Percentiles rank a stretch among this genome's conserved stretches.
These are phyloP conservation scores for Dissostichus mawsoni DNA, from an alignment of 2,113 vertebrate genomes.

Conservation along the genomic window DNA sequence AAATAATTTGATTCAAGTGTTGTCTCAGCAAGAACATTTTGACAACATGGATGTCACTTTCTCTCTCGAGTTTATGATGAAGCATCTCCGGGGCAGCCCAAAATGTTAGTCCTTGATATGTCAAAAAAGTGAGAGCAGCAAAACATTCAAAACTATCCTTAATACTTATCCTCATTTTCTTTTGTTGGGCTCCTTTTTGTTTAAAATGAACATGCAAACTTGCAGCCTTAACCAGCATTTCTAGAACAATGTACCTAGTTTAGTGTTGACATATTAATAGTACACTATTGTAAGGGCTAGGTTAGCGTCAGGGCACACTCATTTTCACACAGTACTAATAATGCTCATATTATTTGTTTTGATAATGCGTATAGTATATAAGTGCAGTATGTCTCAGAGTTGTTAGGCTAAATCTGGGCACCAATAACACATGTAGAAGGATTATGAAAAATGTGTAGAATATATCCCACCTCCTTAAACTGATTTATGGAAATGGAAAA, in stretches of 20 bases:
- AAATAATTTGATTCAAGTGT: constrained; percentile 53
- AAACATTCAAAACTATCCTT: no score
- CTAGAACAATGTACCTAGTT: neutral
- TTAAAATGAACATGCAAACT: neutral
- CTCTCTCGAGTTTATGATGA: constrained; percentile 23
- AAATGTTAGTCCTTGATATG: neutral
- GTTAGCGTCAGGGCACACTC: no score
- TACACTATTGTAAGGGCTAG: neutral
- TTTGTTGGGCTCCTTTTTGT: neutral
- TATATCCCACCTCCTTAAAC: constrained; percentile 19
- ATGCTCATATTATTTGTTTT: neutral
- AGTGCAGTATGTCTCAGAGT: neutral
- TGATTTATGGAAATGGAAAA: constrained; percentile 2
- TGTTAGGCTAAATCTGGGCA: neutral
- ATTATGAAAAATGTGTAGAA: neutral
- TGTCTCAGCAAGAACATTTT: constrained; percentile 36
- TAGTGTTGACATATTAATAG: neutral
- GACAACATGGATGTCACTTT: constrained; percentile 30
- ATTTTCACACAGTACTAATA: neutral
- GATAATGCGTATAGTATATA: neutral
- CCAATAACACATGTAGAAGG: neutral
- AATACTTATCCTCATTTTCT: no score
- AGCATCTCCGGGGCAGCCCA: neutral
- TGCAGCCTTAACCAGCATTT: neutral
- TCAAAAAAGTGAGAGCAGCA: no score